Evolutionary conservation across 2,797 vertebrate species (phyloP).

Genomic region (Phoebastria nigripes): DNA sequence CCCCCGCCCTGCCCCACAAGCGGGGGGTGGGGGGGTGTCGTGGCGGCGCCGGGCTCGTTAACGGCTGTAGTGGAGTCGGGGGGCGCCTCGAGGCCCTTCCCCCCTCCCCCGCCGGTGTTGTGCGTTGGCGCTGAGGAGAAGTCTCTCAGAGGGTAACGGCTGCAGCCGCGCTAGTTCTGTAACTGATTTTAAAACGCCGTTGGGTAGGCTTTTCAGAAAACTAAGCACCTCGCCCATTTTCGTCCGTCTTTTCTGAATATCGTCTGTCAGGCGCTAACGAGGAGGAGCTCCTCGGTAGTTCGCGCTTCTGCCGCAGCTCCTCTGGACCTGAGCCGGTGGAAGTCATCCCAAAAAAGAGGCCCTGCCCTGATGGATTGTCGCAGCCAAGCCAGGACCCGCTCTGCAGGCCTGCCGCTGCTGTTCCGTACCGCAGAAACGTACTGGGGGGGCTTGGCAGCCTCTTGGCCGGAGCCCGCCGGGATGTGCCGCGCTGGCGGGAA

Average conservation of each 20-base stretch:
- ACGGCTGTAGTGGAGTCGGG: neutral
- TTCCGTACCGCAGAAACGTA: neutral
- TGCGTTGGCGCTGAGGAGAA: neutral
- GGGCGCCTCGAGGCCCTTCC: too few relatives aligned
- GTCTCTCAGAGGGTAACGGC: accelerated
- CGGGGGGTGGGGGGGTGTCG: too few relatives aligned
- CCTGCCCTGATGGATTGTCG: too few relatives aligned
- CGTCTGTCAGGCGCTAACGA: neutral
- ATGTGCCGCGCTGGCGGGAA: too few relatives aligned
- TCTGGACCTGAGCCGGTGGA: neutral
- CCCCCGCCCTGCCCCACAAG: too few relatives aligned
- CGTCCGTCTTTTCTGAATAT: neutral
- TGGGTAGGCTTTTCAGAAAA: neutral
- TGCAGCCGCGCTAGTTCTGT: neutral
- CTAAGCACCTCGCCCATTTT: accelerated
- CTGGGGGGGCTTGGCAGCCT: neutral
- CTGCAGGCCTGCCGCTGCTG: neutral
- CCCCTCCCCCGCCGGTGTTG: neutral
- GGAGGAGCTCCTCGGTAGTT: too few relatives aligned
- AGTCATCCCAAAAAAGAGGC: neutral
- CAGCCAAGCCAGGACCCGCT: neutral
- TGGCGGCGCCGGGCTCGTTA: neutral
- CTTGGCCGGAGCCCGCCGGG: too few relatives aligned
- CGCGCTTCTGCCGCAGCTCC: neutral
- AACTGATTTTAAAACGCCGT: accelerated